phyloP scores from a whole-genome alignment of 2,888 invertebrate genomes.

The Trilocha varians region DNA sequence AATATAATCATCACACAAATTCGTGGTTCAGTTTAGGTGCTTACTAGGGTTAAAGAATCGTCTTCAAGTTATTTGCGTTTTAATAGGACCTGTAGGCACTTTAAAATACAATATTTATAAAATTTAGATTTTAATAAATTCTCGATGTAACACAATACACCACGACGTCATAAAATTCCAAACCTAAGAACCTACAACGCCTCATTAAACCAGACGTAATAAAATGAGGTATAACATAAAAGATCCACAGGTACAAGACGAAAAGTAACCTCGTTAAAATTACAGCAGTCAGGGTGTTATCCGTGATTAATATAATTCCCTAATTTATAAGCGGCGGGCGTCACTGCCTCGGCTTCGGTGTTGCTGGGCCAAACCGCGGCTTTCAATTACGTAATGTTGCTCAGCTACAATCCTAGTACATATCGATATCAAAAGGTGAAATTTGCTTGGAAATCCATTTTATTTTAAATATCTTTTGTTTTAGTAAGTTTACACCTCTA shows the following conservation, averaged over 20 bases:
- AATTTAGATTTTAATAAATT: too few relatives aligned
- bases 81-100: too few relatives aligned
- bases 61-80: too few relatives aligned
- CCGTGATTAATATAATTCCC: conserved; percentile 62
- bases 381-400: conserved; percentile 45
- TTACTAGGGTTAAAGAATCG: too few relatives aligned
- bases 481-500: too few relatives aligned
- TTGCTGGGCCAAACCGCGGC: conserved; percentile 50
- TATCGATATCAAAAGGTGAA: neutral
- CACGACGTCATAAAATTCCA: too few relatives aligned
- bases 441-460: conserved; percentile 3
- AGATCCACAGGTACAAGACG: conserved; percentile 14
- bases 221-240: neutral
- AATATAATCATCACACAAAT: conserved; percentile 54
- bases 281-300: conserved; percentile 28
- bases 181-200: too few relatives aligned
- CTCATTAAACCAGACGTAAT: too few relatives aligned
- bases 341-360: conserved; percentile 29
- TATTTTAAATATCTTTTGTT: too few relatives aligned
- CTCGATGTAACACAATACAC: too few relatives aligned
- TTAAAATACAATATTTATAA: too few relatives aligned
- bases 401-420: conserved; percentile 11
- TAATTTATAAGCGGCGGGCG: conserved; percentile 56
- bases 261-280: conserved; percentile 30
- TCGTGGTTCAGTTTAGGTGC: conserved; percentile 53